Percentiles rank a stretch among this genome's conserved stretches.
Evolutionary conservation across 2,113 vertebrate genomes (phyloP).

Genomic region (Stictonetta naevosa): DNA sequence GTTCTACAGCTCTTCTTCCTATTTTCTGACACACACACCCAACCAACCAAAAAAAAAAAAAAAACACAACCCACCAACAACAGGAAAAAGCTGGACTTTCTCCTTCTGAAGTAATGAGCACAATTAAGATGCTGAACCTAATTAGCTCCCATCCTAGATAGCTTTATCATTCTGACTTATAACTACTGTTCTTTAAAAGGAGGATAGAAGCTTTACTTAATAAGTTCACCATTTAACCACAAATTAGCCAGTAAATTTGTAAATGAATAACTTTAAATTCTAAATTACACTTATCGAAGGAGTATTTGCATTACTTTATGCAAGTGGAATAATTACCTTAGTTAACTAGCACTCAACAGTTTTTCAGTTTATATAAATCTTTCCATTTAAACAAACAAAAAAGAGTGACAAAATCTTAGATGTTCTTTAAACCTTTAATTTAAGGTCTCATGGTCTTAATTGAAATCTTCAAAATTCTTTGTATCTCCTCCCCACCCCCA

Average conservation of each 20-base stretch:
- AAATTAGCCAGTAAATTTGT: constrained; percentile 26
- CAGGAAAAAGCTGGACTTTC: background rate
- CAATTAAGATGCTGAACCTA: background rate
- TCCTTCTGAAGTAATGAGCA: background rate
- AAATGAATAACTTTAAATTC: background rate
- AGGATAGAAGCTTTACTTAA: background rate
- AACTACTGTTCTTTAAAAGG: background rate
- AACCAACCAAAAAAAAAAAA: too few relatives aligned
- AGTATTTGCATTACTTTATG: background rate
- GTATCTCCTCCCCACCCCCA: rapidly evolving
- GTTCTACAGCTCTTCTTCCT: rapidly evolving
- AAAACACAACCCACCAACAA: background rate
- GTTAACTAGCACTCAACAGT: background rate
- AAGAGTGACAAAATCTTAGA: background rate
- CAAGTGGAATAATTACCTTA: background rate
- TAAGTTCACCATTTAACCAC: constrained; percentile 29
- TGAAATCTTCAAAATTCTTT: background rate
- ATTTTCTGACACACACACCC: background rate
- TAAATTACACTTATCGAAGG: background rate
- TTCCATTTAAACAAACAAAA: background rate
- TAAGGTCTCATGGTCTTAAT: background rate
- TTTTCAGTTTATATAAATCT: background rate
- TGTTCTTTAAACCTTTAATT: background rate
- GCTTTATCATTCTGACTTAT: background rate
- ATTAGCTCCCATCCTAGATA: background rate